Base-by-base conservation (phyloP, 2,113 vertebrate species). In the Anoura caudifer region DNA sequence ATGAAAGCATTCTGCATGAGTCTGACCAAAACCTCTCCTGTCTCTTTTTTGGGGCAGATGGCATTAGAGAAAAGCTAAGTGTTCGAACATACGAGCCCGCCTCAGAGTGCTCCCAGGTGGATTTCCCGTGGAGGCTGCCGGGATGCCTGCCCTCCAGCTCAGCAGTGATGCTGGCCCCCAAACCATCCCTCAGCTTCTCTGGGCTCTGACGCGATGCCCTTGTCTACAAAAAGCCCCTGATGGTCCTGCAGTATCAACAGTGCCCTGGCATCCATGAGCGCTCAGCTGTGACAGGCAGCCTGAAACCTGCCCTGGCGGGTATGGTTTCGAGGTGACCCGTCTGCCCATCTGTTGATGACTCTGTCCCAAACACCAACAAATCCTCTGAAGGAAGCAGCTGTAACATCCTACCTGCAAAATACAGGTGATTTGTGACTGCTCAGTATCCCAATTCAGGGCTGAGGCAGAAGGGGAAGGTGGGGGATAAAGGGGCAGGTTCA, bases 11-110 rank as follows among this genome's bases (percentile, higher is more conserved):
- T 82, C 81, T 80, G 69, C 28, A 26, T 3, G 28, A 73, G 52
- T 31, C 36, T 83, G 28, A 97, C 8, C 67, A 54, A 59, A 96
- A 84, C 20, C 67, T 67, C 59, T 54, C 69, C 20, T 43, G 38
- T 70, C 69, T 89, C 61, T 75, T 90, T 80, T 79, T 22, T 41
- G 83, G 79, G 77, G 61, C 90, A 95, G 96, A 97, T 88, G 94
- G 91, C 82, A 63, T 56, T 67, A 41, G 76, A 72, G 80, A 69
- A 38, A 81, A 41, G 47, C 43, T 45, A 83, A 92, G 41, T 13
- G 63, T 33, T 38, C 13, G 69, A 36, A 82, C 73, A 73, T 54
- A 67, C 0, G 7, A 84, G 75, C 7, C 54, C 0, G 14, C 75
- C 84, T 36, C 22, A 10, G 65, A 16, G n/a, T n/a, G 73, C 70